Base-by-base conservation (phyloP, 1,140 invertebrate genomes). In the Drosophila prosaltans region DNA sequence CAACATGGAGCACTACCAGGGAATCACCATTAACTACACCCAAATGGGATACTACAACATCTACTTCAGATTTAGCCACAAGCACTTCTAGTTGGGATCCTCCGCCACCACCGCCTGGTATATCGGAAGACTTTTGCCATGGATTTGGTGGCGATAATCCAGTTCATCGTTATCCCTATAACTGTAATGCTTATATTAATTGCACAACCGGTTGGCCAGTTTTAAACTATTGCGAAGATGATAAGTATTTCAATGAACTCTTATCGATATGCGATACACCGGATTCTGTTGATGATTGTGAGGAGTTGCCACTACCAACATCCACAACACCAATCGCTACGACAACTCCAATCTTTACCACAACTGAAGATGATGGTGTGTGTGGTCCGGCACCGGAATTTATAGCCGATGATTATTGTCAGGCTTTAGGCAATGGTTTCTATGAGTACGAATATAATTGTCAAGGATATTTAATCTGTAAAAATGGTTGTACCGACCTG, bases 181-280 rank as follows among this genome's bases (percentile, higher is more conserved):
- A 91, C 54, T 91, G 88, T 26, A 81, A 85, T 77, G 88, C 83
- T 8, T 91, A 91, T 16, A 78, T 91, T 1, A 91, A 91, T 60
- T 91, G 88, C 24, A 91, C 88, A 1, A 11, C 51, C 8, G 54
- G 63, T 26, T 91, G 75, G 69, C 88, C 88, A 0, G 83, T 88
- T 5, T 16, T 91, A 0, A 77, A 91, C 5, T 88, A 88, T 16
- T 91, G 90, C 10, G 32, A 65, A 4, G 6, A 39, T 0, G 72
- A 90, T 10, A 86, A 90, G 54, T 69, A 76, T 3, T 91, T 90
- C 32, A 91, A 91, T 57, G 6, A 45, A 5, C 0, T 26, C 2
- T 54, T 86, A 0, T 7, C 28, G 0, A 84, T 91, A 45, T 91
- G 90, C 65, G 90, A 91, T 73, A 91, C 80, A 24, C 88, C 88